Evolutionary conservation across 1,140 invertebrate genomes (phyloP).

Genomic region (Drosophila gunungcola): DNA sequence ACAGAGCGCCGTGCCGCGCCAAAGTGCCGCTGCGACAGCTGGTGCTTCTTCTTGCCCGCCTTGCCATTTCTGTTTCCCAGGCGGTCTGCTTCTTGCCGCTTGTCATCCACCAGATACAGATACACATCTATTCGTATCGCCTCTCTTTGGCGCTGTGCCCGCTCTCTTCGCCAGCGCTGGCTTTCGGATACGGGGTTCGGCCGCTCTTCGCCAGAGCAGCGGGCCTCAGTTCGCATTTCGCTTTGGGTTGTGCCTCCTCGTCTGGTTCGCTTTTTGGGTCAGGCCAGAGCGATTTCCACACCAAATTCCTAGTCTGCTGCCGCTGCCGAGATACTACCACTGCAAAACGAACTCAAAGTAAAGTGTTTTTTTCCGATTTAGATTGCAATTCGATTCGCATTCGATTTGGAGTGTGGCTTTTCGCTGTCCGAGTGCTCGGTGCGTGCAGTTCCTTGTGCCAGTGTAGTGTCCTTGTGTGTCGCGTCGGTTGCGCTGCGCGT

Average conservation of each 20-base stretch:
- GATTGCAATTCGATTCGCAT: not conserved
- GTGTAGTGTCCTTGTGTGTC: constrained; percentile 9
- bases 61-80: constrained; percentile 29
- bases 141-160: constrained; percentile 18
- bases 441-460: constrained; percentile 13
- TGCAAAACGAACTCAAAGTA: constrained; percentile 49
- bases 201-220: constrained; percentile 59
- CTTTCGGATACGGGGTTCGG: constrained; percentile 49
- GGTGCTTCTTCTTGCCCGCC: constrained; percentile 38
- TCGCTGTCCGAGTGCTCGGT: constrained; percentile 15
- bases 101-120: constrained; percentile 65
- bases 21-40: constrained; percentile 21
- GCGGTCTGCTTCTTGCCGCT: constrained; percentile 61
- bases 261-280: constrained; percentile 80
- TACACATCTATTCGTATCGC: constrained; percentile 47
- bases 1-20: constrained; percentile 26
- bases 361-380: constrained; percentile 40
- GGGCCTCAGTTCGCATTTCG: constrained; percentile 80
- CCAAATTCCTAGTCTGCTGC: constrained; percentile 54
- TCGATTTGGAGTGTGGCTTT: constrained; percentile 8
- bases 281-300: constrained; percentile 62
- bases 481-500: constrained; percentile 38
- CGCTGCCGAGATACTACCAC: constrained; percentile 47
- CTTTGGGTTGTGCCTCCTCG: constrained; percentile 83
- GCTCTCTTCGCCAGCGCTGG: constrained; percentile 16